phyloP scores from a whole-genome alignment of 1,140 invertebrate species.

The Drosophila bocqueti region DNA sequence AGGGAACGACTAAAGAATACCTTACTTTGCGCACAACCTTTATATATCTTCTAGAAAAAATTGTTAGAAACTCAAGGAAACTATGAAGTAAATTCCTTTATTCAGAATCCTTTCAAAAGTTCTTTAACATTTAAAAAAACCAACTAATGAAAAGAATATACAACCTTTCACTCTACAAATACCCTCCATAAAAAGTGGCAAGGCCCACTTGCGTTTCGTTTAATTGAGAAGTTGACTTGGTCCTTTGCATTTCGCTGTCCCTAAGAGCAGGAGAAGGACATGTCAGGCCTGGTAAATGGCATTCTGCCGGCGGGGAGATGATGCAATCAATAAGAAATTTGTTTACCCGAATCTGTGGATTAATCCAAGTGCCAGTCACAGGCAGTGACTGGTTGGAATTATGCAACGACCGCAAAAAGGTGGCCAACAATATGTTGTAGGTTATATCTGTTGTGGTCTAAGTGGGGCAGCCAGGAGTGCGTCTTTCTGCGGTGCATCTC shows the following conservation, averaged over 20 bases:
- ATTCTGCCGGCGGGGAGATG: conserved; percentile 27
- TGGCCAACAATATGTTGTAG: conserved; percentile 32
- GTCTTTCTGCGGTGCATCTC: conserved; percentile 19
- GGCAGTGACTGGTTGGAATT: conserved; percentile 2
- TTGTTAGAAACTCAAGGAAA: fast-evolving
- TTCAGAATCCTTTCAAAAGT: fast-evolving
- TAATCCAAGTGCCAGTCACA: conserved; percentile 25
- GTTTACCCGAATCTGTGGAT: conserved; percentile 37
- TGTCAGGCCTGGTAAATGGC: conserved; percentile 14
- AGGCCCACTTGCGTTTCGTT: conserved; percentile 50
- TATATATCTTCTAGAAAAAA: not conserved
- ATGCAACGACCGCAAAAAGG: conserved; percentile 31
- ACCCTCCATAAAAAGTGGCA: not conserved
- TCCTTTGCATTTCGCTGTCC: conserved; percentile 4
- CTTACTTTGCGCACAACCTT: not conserved
- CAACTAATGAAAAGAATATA: too few species aligned
- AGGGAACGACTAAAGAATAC: not conserved
- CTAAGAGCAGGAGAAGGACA: not conserved
- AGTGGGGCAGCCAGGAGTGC: conserved; percentile 15
- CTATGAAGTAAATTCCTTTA: fast-evolving
- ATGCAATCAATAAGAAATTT: conserved; percentile 70
- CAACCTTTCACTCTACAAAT: not conserved
- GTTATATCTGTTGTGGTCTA: conserved; percentile 39
- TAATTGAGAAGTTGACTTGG: conserved; percentile 74
- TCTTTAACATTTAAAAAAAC: too few species aligned